These are phyloP conservation scores for Elysia crispata DNA, from an alignment of 2,888 invertebrate genomes.

Conservation along the genomic window DNA sequence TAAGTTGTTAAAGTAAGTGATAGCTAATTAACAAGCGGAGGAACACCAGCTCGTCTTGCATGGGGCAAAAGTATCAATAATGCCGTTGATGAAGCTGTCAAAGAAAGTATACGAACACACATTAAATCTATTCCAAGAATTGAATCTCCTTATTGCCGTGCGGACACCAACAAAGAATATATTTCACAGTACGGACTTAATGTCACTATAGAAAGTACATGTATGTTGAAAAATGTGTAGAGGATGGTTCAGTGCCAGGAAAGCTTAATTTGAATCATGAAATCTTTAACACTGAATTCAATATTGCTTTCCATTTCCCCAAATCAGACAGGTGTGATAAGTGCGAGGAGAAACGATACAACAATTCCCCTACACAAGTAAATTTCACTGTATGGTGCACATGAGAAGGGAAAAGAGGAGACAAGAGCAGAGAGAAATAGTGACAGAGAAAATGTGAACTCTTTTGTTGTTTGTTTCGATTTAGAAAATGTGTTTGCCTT, in stretches of 20 bases:
- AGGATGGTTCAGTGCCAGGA: conserved; percentile 30
- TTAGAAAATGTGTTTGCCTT: conserved; percentile 31
- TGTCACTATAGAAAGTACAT: conserved; percentile 31
- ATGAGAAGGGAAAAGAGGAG: neutral
- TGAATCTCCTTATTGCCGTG: conserved; percentile 35
- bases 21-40: too few relatives aligned
- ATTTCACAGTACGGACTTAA: conserved; percentile 2
- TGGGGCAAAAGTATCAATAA: conserved; percentile 27
- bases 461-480: conserved; percentile 31
- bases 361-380: neutral
- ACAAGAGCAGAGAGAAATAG: neutral
- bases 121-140: conserved; percentile 38
- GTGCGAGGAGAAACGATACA: conserved; percentile 32
- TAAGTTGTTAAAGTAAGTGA: too few relatives aligned
- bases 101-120: conserved; percentile 40
- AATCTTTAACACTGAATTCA: conserved; percentile 48
- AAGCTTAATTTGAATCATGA: conserved; percentile 43
- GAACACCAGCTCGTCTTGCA: conserved; percentile 21
- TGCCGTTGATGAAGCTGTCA: conserved; percentile 17
- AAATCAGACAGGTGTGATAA: conserved; percentile 42
- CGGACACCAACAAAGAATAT: conserved; percentile 31
- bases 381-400: neutral
- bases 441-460: neutral
- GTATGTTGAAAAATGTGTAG: conserved; percentile 38
- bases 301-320: conserved; percentile 39